Percentiles rank a stretch among this genome's conserved stretches.
Evolutionary conservation across 2,888 invertebrate species (phyloP).

Genomic region (Eucera pruinosa): DNA sequence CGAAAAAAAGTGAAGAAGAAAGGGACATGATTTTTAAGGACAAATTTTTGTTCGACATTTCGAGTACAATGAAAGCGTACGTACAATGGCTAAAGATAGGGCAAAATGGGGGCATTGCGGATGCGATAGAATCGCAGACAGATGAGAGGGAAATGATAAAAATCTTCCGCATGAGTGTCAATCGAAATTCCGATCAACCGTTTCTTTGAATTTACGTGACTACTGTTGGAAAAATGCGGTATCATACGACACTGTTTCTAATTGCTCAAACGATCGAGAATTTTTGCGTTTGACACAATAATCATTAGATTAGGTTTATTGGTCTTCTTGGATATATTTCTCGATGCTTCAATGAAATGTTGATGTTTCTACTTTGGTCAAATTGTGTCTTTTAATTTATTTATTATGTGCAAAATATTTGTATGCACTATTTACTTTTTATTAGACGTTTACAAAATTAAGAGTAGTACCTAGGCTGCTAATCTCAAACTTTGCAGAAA

Average conservation of each 20-base stretch:
- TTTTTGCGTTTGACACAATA: neutral
- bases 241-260: neutral
- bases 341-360: neutral
- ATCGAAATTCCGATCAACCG: neutral
- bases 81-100: constrained; percentile 1
- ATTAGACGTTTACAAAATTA: too few relatives aligned
- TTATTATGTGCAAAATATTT: too few relatives aligned
- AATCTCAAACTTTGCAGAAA: too few relatives aligned
- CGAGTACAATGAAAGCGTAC: constrained; percentile 7
- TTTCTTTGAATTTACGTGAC: constrained; percentile 22
- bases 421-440: too few relatives aligned
- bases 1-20: neutral
- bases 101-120: neutral
- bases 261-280: neutral
- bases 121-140: constrained; percentile 5
- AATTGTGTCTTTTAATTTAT: too few relatives aligned
- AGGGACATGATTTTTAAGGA: neutral
- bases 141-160: constrained; percentile 8
- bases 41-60: constrained; percentile 17
- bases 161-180: neutral
- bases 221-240: constrained; percentile 23
- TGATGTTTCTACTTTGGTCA: too few relatives aligned
- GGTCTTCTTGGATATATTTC: neutral
- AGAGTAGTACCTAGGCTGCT: too few relatives aligned
- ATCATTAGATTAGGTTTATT: neutral